Base-by-base conservation (phyloP, 1,140 invertebrate genomes). In the Psix sp. region DNA sequence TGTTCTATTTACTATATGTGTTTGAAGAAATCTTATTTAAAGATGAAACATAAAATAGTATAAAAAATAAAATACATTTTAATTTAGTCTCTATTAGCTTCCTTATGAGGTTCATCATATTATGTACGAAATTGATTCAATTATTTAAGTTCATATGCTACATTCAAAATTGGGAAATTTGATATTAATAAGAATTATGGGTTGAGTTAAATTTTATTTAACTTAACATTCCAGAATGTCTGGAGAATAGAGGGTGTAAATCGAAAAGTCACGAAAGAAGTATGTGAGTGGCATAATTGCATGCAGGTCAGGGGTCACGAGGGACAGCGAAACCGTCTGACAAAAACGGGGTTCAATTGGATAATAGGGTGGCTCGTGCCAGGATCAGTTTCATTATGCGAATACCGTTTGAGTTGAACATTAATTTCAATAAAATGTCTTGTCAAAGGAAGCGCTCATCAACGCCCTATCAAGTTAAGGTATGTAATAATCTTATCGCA, bases 301-400 rank as follows among this genome's bases (percentile, higher is more conserved):
- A 73, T 66, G 40, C 56, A 52, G 60, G 60, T 72, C 35, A 60
- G 0, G 17, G 60, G 60, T 65, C 46, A 38, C 39, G 15, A 16
- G 52, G 45, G 68, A 56, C 51, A 39, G 57, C 68, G 52, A 63
- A 59, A 65, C n/a, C n/a, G 59, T 72, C 59, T 40, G 45, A 43
- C 49, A 38, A 63, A 72, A 57, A 65, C 59, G 59, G 24, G 24
- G 29, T 38, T 57, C 51, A 72, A 72, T 72, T 72, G 59, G 51
- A 52, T 72, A 72, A 72, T 71, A 56, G 67, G 57, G 56, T 71
- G 67, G 67, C 67, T 62, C 57, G 67, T 71, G 67, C 67, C 67
- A 72, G 52, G 68, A 63, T 72, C 68, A 38, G 33, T 72, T 71
- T 33, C 59, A 59, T 65, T 57, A 65, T 52, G 33, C 57, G 59